Evolutionary conservation across 2,888 invertebrate species (phyloP).

Genomic region (Amphiduros pacificus): DNA sequence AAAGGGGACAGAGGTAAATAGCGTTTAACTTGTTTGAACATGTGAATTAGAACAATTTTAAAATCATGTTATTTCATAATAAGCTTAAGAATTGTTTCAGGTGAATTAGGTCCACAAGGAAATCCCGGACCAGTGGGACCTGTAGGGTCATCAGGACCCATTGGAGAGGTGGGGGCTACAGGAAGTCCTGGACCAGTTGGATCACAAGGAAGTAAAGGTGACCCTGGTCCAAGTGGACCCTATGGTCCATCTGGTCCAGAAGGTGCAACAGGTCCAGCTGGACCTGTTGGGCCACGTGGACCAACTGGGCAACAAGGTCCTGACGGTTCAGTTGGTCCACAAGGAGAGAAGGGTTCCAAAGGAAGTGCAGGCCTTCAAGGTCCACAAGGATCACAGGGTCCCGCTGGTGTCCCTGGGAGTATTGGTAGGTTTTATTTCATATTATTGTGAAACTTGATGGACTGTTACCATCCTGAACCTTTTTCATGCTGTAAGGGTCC

Average conservation of each 20-base stretch:
- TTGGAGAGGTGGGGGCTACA: slow-evolving; percentile 11
- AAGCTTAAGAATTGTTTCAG: neutral
- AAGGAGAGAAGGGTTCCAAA: slow-evolving; percentile 9
- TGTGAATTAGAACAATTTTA: too few species aligned
- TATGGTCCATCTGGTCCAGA: slow-evolving; percentile 11
- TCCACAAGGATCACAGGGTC: neutral
- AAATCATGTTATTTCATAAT: neutral
- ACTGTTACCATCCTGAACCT: too few species aligned
- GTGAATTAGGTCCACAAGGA: slow-evolving; percentile 11
- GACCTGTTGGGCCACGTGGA: slow-evolving; percentile 15
- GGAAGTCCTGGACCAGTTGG: slow-evolving; percentile 24
- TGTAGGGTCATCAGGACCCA: slow-evolving; percentile 16
- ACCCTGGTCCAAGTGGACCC: neutral
- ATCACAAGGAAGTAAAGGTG: slow-evolving; percentile 11
- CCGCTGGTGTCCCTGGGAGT: too few species aligned
- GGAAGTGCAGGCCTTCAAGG: slow-evolving; percentile 7
- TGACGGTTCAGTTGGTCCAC: slow-evolving; percentile 14
- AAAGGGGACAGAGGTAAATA: slow-evolving; percentile 4
- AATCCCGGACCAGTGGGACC: slow-evolving; percentile 1
- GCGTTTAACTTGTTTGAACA: neutral
- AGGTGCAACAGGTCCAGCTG: slow-evolving; percentile 20
- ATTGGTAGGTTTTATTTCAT: too few species aligned
- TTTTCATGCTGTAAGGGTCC: too few species aligned
- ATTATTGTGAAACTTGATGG: too few species aligned
- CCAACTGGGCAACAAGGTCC: slow-evolving; percentile 19